Percentiles rank a stretch among this genome's conserved stretches.
These are phyloP conservation scores for Calosoma granatense DNA, from an alignment of 1,140 invertebrate species.

Conservation along the genomic window DNA sequence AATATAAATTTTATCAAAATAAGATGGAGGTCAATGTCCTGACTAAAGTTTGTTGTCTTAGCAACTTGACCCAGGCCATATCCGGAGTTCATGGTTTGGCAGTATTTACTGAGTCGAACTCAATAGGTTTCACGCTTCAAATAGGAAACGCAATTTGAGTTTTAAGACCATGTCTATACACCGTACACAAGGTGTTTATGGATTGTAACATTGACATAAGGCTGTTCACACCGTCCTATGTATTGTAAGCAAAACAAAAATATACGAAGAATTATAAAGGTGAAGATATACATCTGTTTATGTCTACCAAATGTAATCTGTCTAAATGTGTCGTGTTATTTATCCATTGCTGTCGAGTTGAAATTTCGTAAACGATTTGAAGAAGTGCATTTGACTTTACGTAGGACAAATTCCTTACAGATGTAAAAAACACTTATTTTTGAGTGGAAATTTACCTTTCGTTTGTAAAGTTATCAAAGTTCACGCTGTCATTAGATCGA, in stretches of 20 bases:
- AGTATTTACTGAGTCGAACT: background rate
- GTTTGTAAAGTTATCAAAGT: too few relatives aligned
- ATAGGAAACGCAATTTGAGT: background rate
- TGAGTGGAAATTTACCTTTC: too few relatives aligned
- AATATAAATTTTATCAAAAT: background rate
- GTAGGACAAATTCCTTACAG: too few relatives aligned
- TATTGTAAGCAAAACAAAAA: background rate
- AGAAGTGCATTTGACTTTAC: too few relatives aligned
- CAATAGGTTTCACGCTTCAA: background rate
- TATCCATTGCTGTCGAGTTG: too few relatives aligned
- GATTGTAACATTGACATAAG: background rate
- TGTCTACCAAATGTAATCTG: too few relatives aligned
- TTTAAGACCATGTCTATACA: background rate
- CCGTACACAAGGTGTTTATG: background rate
- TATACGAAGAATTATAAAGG: background rate
- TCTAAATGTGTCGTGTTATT: too few relatives aligned
- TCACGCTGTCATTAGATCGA: too few relatives aligned
- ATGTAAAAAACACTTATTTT: too few relatives aligned
- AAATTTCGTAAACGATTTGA: too few relatives aligned
- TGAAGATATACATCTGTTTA: too few relatives aligned
- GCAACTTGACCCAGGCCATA: background rate
- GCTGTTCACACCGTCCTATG: background rate
- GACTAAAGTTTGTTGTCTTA: background rate
- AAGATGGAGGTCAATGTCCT: background rate
- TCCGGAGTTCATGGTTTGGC: background rate